Conservation (phyloP, 2,797 vertebrate species). For the Epinephelus coioides region DNA sequence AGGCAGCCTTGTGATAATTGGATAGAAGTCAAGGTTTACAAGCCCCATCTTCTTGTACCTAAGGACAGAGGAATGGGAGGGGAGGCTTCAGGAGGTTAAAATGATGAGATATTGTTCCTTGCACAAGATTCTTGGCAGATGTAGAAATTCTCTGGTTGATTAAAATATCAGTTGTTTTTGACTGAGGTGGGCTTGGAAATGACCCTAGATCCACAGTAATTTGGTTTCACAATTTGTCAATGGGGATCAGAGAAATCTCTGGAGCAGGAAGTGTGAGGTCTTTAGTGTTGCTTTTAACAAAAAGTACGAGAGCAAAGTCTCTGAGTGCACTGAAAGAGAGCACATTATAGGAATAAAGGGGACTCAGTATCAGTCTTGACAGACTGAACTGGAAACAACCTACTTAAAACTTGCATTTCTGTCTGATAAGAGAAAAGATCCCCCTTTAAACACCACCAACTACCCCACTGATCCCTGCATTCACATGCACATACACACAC, state of each 20-base stretch:
- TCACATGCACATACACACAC: neutral
- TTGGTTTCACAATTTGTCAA: slow-evolving; percentile 18
- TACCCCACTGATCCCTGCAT: neutral
- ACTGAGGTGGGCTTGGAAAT: slow-evolving; percentile 1
- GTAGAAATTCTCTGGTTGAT: slow-evolving; percentile 13
- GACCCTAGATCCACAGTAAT: slow-evolving; percentile 25
- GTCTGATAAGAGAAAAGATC: slow-evolving; percentile 11
- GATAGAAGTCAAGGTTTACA: neutral
- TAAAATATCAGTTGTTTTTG: slow-evolving; percentile 5
- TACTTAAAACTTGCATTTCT: neutral
- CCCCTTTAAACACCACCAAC: neutral
- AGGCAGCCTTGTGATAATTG: neutral
- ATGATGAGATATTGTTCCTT: neutral
- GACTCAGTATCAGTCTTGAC: neutral
- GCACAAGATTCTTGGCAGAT: slow-evolving; percentile 22
- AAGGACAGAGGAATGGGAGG: slow-evolving; percentile 5
- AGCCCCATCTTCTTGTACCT: neutral
- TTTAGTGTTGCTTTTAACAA: slow-evolving; percentile 3
- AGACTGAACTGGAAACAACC: neutral
- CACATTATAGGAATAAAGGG: neutral
- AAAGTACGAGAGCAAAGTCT: neutral
- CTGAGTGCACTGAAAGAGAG: neutral
- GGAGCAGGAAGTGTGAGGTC: slow-evolving; percentile 15
- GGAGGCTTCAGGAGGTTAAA: slow-evolving; percentile 2
- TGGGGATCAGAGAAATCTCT: slow-evolving; percentile 3